phyloP scores from a whole-genome alignment of 2,113 vertebrate genomes.

The Chelonoidis abingdonii region DNA sequence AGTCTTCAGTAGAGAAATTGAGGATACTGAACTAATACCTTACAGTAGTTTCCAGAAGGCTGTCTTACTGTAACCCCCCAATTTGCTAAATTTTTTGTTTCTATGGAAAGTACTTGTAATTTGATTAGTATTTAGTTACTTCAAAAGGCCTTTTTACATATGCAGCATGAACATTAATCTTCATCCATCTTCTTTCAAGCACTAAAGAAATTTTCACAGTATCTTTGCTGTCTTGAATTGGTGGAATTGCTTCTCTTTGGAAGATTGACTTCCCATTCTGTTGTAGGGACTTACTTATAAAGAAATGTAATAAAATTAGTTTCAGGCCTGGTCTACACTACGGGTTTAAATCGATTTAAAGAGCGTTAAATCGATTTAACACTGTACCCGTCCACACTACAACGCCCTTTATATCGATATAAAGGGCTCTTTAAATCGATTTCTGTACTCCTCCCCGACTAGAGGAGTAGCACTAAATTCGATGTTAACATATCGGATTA shows the following conservation, averaged over 20 bases:
- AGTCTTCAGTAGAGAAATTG: background rate
- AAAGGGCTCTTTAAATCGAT: no score
- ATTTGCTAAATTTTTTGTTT: background rate
- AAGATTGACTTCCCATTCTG: background rate
- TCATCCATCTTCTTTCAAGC: background rate
- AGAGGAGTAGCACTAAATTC: no score
- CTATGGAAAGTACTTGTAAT: background rate
- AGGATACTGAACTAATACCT: background rate
- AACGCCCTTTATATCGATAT: no score
- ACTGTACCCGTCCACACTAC: no score
- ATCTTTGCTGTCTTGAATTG: background rate
- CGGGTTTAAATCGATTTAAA: no score
- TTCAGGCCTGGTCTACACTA: background rate
- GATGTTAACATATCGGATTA: no score
- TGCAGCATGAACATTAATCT: constrained; percentile 16
- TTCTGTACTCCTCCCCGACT: no score
- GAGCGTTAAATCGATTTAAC: no score
- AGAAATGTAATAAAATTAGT: background rate
- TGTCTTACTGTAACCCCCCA: background rate
- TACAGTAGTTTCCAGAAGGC: background rate
- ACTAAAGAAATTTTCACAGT: background rate
- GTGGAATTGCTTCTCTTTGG: background rate
- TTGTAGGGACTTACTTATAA: background rate
- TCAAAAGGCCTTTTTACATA: background rate
- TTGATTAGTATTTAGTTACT: background rate